Percentiles rank a stretch among this genome's conserved stretches.
phyloP scores from a whole-genome alignment of 2,888 invertebrate genomes.

The Muschampia plurimacula region DNA sequence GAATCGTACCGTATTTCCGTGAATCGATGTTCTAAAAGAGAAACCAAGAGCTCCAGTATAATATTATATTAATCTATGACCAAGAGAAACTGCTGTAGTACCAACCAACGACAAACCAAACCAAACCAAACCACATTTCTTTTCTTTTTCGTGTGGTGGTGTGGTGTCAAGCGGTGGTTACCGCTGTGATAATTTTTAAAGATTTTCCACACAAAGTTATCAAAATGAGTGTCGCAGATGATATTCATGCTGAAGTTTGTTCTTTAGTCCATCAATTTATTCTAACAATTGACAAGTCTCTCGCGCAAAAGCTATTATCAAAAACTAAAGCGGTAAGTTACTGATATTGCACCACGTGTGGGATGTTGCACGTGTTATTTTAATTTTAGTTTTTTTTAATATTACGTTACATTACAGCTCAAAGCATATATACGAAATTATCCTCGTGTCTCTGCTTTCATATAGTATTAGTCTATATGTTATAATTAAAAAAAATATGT shows the following conservation, averaged over 20 bases:
- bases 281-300: slow-evolving; percentile 85
- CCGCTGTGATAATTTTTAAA: neutral
- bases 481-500: too few relatives aligned
- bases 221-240: slow-evolving; percentile 67
- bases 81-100: too few relatives aligned
- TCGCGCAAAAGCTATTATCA: slow-evolving; percentile 89
- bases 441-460: neutral
- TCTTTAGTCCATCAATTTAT: slow-evolving; percentile 89
- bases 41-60: too few relatives aligned
- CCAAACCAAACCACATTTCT: neutral
- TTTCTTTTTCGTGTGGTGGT: neutral
- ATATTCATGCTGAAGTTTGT: slow-evolving; percentile 66
- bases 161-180: neutral
- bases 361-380: slow-evolving; percentile 66
- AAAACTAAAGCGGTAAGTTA: slow-evolving; percentile 91
- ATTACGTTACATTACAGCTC: neutral
- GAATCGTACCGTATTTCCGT: too few relatives aligned
- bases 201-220: neutral
- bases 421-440: neutral
- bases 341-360: slow-evolving; percentile 67
- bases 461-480: too few relatives aligned
- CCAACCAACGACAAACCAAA: too few relatives aligned
- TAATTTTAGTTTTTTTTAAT: slow-evolving; percentile 18
- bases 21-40: too few relatives aligned
- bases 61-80: too few relatives aligned